phyloP scores from a whole-genome alignment of 2,888 invertebrate species.

The Aspidapion aeneum region DNA sequence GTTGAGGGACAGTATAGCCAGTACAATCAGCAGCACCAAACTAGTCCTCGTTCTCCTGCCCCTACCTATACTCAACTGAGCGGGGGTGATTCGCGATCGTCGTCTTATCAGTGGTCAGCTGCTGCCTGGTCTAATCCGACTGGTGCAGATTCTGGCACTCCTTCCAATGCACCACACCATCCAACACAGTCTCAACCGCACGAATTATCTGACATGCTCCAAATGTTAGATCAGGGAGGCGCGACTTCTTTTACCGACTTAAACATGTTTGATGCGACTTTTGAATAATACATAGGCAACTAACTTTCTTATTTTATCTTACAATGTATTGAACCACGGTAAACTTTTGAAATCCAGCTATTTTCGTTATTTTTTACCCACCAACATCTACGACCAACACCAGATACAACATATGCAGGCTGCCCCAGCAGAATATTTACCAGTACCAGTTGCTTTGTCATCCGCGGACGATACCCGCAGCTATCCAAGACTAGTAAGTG shows the following conservation, averaged over 20 bases:
- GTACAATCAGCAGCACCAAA: constrained; percentile 51
- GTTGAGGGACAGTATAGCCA: constrained; percentile 54
- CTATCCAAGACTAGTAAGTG: constrained; percentile 47
- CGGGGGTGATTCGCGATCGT: constrained; percentile 49
- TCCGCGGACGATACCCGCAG: constrained; percentile 35
- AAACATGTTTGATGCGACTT: constrained; percentile 84
- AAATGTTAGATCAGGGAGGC: constrained; percentile 77
- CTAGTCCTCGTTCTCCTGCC: constrained; percentile 84
- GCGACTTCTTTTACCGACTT: constrained; percentile 84
- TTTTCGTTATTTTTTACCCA: no score
- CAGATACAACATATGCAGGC: constrained; percentile 53
- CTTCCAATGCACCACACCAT: constrained; percentile 59
- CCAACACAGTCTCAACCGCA: constrained; percentile 69
- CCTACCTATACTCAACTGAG: constrained; percentile 79
- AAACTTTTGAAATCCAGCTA: no score
- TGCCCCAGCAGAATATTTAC: constrained; percentile 42
- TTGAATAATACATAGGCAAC: constrained; percentile 63
- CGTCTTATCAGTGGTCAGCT: constrained; percentile 49
- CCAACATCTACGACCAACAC: constrained; percentile 51
- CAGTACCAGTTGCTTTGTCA: constrained; percentile 35
- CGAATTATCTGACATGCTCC: constrained; percentile 89
- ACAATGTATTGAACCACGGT: no score
- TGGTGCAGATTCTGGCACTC: constrained; percentile 46
- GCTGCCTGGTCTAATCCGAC: constrained; percentile 55
- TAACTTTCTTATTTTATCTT: no score